Conservation (phyloP, 2,888 invertebrate genomes). For the Dendrolimus pini region DNA sequence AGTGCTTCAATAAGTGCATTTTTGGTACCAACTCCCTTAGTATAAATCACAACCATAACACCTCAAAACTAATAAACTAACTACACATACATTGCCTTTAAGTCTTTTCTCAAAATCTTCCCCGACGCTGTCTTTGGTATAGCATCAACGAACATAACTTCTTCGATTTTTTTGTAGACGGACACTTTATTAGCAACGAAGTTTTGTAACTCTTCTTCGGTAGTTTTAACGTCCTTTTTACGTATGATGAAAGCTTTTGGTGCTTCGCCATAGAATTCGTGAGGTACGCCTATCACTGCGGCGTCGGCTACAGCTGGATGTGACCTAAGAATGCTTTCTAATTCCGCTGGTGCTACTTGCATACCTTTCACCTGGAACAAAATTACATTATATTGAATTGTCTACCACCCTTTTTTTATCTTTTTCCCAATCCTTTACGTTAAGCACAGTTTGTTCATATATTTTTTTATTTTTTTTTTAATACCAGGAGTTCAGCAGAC, state of each 20-base stretch:
- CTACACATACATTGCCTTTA: constrained; percentile 70
- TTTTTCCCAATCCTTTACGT: too few relatives aligned
- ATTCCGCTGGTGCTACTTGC: constrained; percentile 93
- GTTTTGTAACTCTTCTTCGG: constrained; percentile 57
- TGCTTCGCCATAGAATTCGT: constrained; percentile 83
- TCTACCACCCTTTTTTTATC: too few relatives aligned
- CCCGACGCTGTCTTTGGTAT: constrained; percentile 88
- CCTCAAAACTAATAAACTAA: background rate
- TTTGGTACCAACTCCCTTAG: background rate
- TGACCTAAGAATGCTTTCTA: constrained; percentile 85
- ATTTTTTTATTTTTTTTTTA: too few relatives aligned
- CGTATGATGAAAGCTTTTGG: constrained; percentile 86
- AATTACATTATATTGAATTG: too few relatives aligned
- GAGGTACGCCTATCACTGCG: constrained; percentile 89
- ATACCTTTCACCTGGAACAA: constrained; percentile 77
- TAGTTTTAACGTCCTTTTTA: constrained; percentile 61
- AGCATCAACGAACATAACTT: constrained; percentile 79
- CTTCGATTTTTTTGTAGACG: constrained; percentile 84
- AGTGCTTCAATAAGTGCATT: too few relatives aligned
- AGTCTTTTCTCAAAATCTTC: constrained; percentile 84
- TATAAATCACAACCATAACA: background rate
- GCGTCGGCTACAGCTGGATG: constrained; percentile 88
- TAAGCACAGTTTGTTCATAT: too few relatives aligned
- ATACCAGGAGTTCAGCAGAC: too few relatives aligned
- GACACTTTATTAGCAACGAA: constrained; percentile 84